A percentile compares a stretch with the other conserved stretches of the same genome.
Conservation (phyloP, 2,888 invertebrate species). For the Agonopterix alstromeriana region DNA sequence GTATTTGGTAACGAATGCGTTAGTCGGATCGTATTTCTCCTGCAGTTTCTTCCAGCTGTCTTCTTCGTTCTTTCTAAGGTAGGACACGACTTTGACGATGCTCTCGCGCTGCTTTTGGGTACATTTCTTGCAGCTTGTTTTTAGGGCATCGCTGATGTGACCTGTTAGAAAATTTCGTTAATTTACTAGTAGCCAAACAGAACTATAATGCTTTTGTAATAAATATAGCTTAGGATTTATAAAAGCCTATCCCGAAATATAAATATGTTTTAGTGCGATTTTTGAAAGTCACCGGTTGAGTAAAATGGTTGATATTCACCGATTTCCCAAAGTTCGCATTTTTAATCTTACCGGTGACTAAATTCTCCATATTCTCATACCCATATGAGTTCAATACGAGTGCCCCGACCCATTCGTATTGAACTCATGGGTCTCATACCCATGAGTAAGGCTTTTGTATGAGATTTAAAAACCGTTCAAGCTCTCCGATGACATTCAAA, state of each 20-base stretch:
- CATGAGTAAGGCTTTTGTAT: too few species aligned
- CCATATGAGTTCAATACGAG: too few species aligned
- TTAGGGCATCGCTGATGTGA: constrained; percentile 38
- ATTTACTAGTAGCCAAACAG: not conserved
- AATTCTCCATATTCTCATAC: too few species aligned
- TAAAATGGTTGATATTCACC: too few species aligned
- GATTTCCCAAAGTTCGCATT: too few species aligned
- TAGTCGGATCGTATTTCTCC: constrained; percentile 44
- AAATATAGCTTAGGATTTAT: not conserved
- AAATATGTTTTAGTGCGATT: too few species aligned
- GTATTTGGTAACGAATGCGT: constrained; percentile 31
- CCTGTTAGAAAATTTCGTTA: constrained; percentile 19
- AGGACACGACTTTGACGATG: constrained; percentile 28
- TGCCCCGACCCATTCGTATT: too few species aligned
- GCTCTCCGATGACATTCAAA: too few species aligned
- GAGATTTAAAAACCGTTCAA: too few species aligned
- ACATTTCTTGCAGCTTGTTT: constrained; percentile 33
- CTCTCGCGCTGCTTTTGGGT: constrained; percentile 24
- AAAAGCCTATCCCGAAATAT: not conserved
- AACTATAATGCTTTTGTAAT: not conserved
- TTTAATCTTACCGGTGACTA: too few species aligned
- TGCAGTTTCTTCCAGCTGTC: constrained; percentile 37
- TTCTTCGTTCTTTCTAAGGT: constrained; percentile 40
- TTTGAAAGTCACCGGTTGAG: too few species aligned
- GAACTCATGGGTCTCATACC: too few species aligned